Base-by-base conservation (phyloP, 2,113 vertebrate genomes). In the Argyrosomus japonicus region DNA sequence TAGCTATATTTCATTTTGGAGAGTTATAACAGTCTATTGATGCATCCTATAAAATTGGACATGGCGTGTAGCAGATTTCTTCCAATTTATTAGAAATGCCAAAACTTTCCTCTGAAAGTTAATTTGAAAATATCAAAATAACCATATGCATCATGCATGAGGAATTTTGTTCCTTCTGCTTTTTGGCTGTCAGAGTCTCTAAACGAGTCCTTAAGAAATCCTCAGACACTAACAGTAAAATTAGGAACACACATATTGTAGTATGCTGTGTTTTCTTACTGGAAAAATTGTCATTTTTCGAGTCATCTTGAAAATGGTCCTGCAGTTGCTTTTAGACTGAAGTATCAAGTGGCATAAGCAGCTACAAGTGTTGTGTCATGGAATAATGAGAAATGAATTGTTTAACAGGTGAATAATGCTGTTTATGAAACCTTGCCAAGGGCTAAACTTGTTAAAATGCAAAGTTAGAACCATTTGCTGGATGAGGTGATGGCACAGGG, bases 371-470 rank as follows among this genome's bases (percentile, higher is more conserved):
- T 73, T 77, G 76, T 87, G 83, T 61, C 68, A 77, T 75, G 62
- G 77, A 87, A 78, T 85, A 65, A 64, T 84, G 68, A 5, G 79
- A 27, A 64, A 60, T 60, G 53, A 75, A 48, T 63, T 50, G 65
- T 53, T 79, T 65, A 81, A 64, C 75, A 89, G 82, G 86, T 88
- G 83, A 89, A 51, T 40, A 70, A 56, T n/a, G 72, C 73, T 82
- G 68, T 43, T 88, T 79, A 87, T 81, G 75, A 89, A 90, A 89
- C 70, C 81, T 79, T 87, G 88, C 87, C 87, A 74, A 63, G 47
- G 90, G 93, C 87, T 79, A 77, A 84, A 87, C 81, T 69, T 88
- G 53, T 92, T 90, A 76, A 75, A 82, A 90, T 89, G 83, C 77
- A 76, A 78, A 82, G 65, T 81, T 57, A 56, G n/a, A 62, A 50